Percentiles rank a stretch among this genome's conserved stretches.
These are phyloP conservation scores for Istiophorus platypterus DNA, from an alignment of 2,113 vertebrate species.

Conservation along the genomic window DNA sequence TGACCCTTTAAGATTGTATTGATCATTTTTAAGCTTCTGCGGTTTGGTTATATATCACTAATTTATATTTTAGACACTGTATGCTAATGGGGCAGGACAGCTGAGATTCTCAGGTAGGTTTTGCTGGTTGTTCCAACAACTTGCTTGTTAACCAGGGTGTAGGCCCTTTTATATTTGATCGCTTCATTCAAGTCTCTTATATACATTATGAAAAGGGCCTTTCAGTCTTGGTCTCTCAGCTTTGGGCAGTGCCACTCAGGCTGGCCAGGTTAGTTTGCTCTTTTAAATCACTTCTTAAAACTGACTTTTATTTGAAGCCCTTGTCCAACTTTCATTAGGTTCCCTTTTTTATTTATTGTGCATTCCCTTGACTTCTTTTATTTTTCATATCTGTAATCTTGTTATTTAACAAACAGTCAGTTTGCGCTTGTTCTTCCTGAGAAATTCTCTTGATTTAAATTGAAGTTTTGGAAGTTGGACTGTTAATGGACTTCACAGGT, in stretches of 20 bases:
- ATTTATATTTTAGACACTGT: not conserved
- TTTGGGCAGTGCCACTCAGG: not conserved
- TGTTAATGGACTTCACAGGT: conserved; percentile 26
- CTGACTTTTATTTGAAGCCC: not conserved
- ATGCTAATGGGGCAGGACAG: not conserved
- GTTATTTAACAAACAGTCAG: not conserved
- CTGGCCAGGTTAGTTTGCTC: not conserved
- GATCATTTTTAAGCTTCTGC: not conserved
- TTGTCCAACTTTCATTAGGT: not conserved
- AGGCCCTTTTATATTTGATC: not conserved
- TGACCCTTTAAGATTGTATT: not conserved
- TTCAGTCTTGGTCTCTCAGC: not conserved
- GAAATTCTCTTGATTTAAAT: conserved; percentile 20
- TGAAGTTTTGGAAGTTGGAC: conserved; percentile 21
- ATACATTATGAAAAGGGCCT: not conserved
- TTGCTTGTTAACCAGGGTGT: not conserved
- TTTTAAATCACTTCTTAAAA: not conserved
- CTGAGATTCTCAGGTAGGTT: not conserved
- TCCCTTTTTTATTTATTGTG: not conserved
- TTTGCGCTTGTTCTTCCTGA: not conserved
- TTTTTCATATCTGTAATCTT: not conserved
- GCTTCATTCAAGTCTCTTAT: not conserved
- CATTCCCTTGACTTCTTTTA: not conserved
- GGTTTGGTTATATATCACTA: not conserved
- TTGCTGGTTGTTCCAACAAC: not conserved